Base-by-base conservation (phyloP, 2,797 vertebrate species). In the Spatula clypeata region DNA sequence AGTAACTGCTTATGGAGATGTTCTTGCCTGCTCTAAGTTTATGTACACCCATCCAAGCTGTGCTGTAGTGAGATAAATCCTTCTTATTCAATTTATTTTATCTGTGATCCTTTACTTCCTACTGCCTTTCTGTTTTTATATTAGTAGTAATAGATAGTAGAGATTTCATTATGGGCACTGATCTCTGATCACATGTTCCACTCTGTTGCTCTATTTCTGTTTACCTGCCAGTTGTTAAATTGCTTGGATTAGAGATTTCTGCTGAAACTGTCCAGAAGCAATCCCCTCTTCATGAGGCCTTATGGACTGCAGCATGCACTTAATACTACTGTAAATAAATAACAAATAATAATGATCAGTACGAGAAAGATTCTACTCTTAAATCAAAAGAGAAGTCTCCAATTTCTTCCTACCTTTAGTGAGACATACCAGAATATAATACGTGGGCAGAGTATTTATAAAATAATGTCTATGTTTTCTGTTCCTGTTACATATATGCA, bases 11-110 rank as follows among this genome's bases (percentile, higher is more conserved):
- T 42, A 79, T 34, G 49, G 40, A 84, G 45, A 55, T 53, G 32
- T 73, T 96, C 86, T 79, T 90, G 53, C 19, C 32, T 82, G 36
- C 32, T 84, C 6, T 81, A 76, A 81, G 27, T 67, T 88, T 51
- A 32, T 71, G 58, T 84, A 24, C 42, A 75, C 65, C 32, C 38
- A 72, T 70, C 47, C 60, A 71, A 73, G n/a, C 24, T 72, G 47
- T 66, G 51, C 66, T 90, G 26, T 51, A 75, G 42, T 29, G 60
- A 81, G 26, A 72, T 42, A 88, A 95, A 47, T 60, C 5, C 76
- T 81, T 79, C 36, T 88, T 58, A 61, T 51, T 77, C 54, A 14
- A 38, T 86, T 86, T 90, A 57, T 79, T 93, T 85, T 74, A 60
- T 70, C 70, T 88, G 34, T 60, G 64, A 62, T 64, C 5, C 10